These are phyloP conservation scores for Grammomys dolichurus DNA, from an alignment of 2,113 vertebrate genomes.

Conservation along the genomic window DNA sequence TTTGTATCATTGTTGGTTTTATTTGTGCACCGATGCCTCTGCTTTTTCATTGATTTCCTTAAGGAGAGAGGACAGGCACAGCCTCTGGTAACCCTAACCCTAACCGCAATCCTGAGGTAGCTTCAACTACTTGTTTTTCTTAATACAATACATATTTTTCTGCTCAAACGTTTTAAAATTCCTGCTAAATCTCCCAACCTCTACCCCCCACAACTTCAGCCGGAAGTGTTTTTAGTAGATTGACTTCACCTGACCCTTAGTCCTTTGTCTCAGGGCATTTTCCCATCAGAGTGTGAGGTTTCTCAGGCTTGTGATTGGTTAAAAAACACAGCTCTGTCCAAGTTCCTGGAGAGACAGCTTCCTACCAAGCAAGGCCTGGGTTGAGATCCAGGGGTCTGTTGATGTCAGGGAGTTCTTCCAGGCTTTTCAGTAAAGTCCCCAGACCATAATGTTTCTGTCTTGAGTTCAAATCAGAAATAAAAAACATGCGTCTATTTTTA, in stretches of 20 bases:
- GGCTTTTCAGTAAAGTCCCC: not conserved
- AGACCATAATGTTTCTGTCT: constrained; percentile 60
- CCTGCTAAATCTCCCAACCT: constrained; percentile 36
- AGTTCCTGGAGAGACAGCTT: constrained; percentile 4
- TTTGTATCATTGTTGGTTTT: not conserved
- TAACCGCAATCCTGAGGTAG: not conserved
- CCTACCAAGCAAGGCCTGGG: not conserved
- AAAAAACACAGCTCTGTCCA: not conserved
- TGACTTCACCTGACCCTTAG: not conserved
- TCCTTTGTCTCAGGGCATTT: constrained; percentile 16
- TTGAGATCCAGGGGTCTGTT: constrained; percentile 25
- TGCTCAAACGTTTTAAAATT: constrained; percentile 52
- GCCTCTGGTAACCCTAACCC: not conserved
- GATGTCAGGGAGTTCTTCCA: constrained; percentile 32
- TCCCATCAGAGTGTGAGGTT: constrained; percentile 18
- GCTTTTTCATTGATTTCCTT: constrained; percentile 21
- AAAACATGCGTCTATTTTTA: not conserved
- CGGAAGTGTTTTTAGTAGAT: constrained; percentile 45
- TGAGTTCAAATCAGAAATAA: constrained; percentile 40
- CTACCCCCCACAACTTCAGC: not conserved
- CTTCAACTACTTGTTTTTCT: not conserved
- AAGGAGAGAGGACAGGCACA: not conserved
- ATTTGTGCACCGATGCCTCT: not conserved
- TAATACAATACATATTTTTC: constrained; percentile 15
- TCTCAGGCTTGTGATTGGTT: constrained; percentile 49